Conservation (phyloP, 2,113 vertebrate genomes). For the Odocoileus virginianus region DNA sequence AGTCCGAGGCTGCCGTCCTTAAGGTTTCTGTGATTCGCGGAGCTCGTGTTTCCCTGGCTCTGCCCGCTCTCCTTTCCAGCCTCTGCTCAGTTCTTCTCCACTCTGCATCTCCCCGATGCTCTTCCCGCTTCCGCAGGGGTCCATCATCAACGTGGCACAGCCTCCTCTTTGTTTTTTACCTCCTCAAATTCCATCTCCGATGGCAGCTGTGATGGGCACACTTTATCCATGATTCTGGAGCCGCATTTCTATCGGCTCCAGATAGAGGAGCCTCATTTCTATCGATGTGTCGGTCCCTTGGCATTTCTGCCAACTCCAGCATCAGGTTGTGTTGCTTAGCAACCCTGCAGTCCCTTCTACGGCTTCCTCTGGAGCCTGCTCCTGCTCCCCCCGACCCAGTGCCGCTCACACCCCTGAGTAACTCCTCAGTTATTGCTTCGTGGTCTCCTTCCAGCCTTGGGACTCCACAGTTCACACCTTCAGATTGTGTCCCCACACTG, state of each 20-base stretch:
- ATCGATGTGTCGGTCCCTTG: not conserved
- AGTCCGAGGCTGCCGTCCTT: fast-evolving
- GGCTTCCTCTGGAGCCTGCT: not conserved
- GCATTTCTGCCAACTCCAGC: not conserved
- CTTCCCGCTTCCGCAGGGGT: fast-evolving
- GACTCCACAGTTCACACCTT: not conserved
- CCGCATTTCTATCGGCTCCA: too few species aligned
- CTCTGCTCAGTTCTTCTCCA: not conserved
- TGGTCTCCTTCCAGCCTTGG: not conserved
- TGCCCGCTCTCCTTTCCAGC: fast-evolving
- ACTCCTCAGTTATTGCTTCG: not conserved
- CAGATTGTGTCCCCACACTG: not conserved
- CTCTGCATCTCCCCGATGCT: fast-evolving
- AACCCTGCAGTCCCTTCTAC: not conserved
- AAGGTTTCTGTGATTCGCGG: fast-evolving
- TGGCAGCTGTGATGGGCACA: not conserved
- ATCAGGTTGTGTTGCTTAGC: not conserved
- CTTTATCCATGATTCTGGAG: not conserved
- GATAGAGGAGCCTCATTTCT: not conserved
- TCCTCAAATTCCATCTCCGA: fast-evolving
- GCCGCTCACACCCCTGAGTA: not conserved
- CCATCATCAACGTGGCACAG: fast-evolving
- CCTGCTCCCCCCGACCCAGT: not conserved
- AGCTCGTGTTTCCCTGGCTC: not conserved
- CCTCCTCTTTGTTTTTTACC: not conserved